phyloP scores from a whole-genome alignment of 2,888 invertebrate genomes.

The Lacanobia oleracea region DNA sequence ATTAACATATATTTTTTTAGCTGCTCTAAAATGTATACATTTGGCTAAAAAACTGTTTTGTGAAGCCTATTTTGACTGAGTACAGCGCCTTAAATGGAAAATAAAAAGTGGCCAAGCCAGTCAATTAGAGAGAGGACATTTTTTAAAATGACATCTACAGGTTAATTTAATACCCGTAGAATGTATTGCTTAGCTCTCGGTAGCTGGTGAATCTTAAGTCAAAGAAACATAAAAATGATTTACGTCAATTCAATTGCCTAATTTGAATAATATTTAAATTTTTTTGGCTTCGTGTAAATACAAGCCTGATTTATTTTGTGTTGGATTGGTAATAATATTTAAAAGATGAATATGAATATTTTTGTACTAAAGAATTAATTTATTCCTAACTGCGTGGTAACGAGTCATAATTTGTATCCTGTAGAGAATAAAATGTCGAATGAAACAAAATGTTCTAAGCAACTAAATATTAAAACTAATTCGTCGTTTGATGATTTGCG shows the following conservation, averaged over 20 bases:
- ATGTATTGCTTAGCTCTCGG: too few species aligned
- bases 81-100: conserved; percentile 71
- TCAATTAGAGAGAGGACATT: conserved; percentile 69
- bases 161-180: conserved; percentile 64
- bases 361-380: not conserved
- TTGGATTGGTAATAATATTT: not conserved
- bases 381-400: not conserved
- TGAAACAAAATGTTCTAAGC: not conserved
- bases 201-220: not conserved
- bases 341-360: not conserved
- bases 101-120: conserved; percentile 70
- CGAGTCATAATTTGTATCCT: not conserved
- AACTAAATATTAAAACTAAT: not conserved
- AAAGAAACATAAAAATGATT: conserved; percentile 17
- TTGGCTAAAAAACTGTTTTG: too few species aligned
- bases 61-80: too few species aligned
- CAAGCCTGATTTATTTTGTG: conserved; percentile 1
- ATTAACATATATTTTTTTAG: too few species aligned
- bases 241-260: not conserved
- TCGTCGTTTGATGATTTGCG: not conserved
- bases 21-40: too few species aligned
- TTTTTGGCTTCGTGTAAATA: too few species aligned
- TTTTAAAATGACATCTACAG: conserved; percentile 61
- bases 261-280: conserved; percentile 15
- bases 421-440: not conserved